A percentile compares a stretch with the other conserved stretches of the same genome.
Conservation (phyloP, 1,140 invertebrate species). For the Helicoverpa armigera region DNA sequence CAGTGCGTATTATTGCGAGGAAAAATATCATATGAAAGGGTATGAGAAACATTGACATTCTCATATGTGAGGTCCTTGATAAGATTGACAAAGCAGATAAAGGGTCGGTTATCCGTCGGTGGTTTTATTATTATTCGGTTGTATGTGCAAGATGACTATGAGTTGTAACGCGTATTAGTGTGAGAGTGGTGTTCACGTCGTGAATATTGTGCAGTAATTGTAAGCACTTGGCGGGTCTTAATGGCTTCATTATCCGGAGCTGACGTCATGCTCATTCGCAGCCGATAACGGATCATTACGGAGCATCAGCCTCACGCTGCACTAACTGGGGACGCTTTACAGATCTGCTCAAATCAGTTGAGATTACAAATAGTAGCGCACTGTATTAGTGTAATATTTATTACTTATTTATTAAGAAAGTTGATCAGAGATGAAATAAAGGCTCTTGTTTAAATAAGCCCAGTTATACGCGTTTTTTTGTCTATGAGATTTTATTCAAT, state of each 20-base stretch:
- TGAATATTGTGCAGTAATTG: neutral
- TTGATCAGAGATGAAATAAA: no score
- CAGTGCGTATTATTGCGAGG: slow-evolving; percentile 24
- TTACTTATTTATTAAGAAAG: no score
- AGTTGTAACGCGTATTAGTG: no score
- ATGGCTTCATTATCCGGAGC: neutral
- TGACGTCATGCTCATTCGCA: neutral
- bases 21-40: slow-evolving; percentile 20
- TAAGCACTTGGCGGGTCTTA: neutral
- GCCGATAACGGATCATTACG: slow-evolving; percentile 12
- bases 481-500: no score
- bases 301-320: neutral
- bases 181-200: no score
- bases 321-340: neutral
- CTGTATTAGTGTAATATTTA: no score
- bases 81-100: slow-evolving; percentile 20
- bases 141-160: neutral
- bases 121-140: slow-evolving; percentile 5
- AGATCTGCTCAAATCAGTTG: slow-evolving; percentile 6
- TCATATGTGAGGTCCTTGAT: slow-evolving; percentile 6
- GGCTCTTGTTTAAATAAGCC: no score
- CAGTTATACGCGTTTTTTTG: no score
- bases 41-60: slow-evolving; percentile 25
- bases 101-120: neutral
- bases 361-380: neutral